Base-by-base conservation (phyloP, 2,113 vertebrate species). In the Malurus elegans region DNA sequence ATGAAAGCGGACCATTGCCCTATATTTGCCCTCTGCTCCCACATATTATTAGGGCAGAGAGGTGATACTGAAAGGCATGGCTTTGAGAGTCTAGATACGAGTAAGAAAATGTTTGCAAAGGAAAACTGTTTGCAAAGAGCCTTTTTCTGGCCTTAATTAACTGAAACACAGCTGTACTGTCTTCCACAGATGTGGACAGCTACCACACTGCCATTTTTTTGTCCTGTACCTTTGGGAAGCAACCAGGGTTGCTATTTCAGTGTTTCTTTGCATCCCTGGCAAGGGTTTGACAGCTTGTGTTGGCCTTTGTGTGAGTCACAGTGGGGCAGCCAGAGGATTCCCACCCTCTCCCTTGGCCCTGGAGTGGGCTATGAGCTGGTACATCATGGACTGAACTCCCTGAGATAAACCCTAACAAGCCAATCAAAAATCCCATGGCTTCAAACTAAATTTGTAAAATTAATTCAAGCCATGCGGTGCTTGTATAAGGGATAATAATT, bases 261-360 rank as follows among this genome's bases (percentile, higher is more conserved):
- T 83, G 14, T 45, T 62, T 70, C 66, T 75, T 88, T 71, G 31
- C 74, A 72, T 90, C 31, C 29, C 28, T 9, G 19, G 18, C 21
- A 23, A 29, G 40, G 21, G 9, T 69, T 86, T 24, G 7, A 36
- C 50, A 45, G 53, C 29, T 73, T 42, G 15, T 76, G 24, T 71
- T 81, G 69, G 26, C 51, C n/a, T 66, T 5, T 1, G 1, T 50
- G 36, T 85, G 54, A n/a, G 40, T 75, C 0, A 0, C n/a, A 51
- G 40, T 71, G 66, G 32, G 48, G 25, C 81, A 64, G 26, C 24
- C 60, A 54, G 51, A 81, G 69, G 40, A 56, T 85, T 87, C 21
- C 8, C 8, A 48, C 21, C 34, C 34, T 81, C 9, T 3, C 10
- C 9, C 34, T 60, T 53, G 21, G 48, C 48, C 28, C 14, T 72